Evolutionary conservation across 1,140 invertebrate species (phyloP), one percentile per base, ranked within the genome.

Genomic region (Drosophila busckii): DNA sequence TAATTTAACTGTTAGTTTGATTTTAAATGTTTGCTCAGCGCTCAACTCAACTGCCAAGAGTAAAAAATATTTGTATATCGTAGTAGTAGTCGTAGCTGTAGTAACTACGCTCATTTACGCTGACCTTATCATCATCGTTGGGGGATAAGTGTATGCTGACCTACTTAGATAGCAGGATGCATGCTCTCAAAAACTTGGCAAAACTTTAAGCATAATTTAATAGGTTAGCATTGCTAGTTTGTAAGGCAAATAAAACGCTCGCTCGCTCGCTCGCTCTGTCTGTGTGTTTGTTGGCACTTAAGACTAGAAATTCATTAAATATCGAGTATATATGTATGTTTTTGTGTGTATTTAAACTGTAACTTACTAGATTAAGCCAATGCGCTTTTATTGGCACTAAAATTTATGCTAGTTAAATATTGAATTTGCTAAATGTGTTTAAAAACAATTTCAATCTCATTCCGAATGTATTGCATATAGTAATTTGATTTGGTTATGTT

Each of bases 221-320:
- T 59, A 53, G 23, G 37, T 45, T 45, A 59, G 42, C 32, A 40
- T 53, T 41, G 2, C 41, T 53, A 20, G 55, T 7, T 53, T 49
- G 55, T 62, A 66, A 66, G 63, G 63, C 63, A 66, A 66, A 66
- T 62, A 44, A 64, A 67, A 66, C 52, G 44, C 26, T 62, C 17
- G 32, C 53, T 38, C 48, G 29, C 38, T 32, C 38, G 16, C 32
- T 44, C 5, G 37, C 41, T 28, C 15, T 32, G 4, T 4, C 9
- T 42, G 7, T n/a, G n/a, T n/a, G n/a, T n/a, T n/a, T n/a, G n/a
- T n/a, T n/a, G n/a, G n/a, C n/a, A 29, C 42, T 55, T 65, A 65
- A 6, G 42, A 44, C 62, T 65, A 65, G 56, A 65, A 65, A 65
- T 65, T 65, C 62, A 61, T 65, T 55, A 60, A 65, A 65, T 60